Base-by-base conservation (phyloP, 2,888 invertebrate species). In the Epinotia nisella region DNA sequence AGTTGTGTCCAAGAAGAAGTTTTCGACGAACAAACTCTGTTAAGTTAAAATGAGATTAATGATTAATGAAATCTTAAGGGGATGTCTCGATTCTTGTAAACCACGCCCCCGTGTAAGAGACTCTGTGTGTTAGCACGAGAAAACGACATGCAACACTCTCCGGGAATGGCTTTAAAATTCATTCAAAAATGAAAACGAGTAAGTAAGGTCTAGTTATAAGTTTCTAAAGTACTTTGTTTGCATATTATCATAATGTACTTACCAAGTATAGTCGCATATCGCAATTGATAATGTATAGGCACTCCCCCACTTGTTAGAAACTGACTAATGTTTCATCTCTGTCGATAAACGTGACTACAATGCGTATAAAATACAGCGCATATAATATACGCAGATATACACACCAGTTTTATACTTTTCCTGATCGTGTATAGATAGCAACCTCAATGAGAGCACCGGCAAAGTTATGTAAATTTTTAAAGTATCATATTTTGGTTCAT, bases 381-480 rank as follows among this genome's bases (percentile, higher is more conserved):
- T 49, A 62, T 62, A 62, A 29, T n/a, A n/a, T 49, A 49, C 11
- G 4, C 17, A 62, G 24, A 29, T 62, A 61, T 45, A 49, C 2
- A 9, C 5, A 45, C 45, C 1, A 17, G 24, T 15, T 10, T 49
- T 35, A 17, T 17, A 39, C 39, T 21, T 35, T 3, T 49, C 19
- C n/a, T 51, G 29, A 17, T 51, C n/a, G 17, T 13, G n/a, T 19
- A 24, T 15, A 56, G 66, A 66, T 66, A 56, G 39, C 66, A 56
- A 56, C 66, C 13, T 53, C 15, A 21, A 62, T 4, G 41, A 41
- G 24, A 64, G 60, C 61, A 45, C 24, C 60, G 59, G 58, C 71
- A 53, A 78, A 81, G 81, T 83, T 84, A 86, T 85, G 85, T 84
- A 85, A 86, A 85, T 85, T 78, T 81, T 79, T 76, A 78, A 78